Base-by-base conservation (phyloP, 2,888 invertebrate genomes). In the Sericinus montela region DNA sequence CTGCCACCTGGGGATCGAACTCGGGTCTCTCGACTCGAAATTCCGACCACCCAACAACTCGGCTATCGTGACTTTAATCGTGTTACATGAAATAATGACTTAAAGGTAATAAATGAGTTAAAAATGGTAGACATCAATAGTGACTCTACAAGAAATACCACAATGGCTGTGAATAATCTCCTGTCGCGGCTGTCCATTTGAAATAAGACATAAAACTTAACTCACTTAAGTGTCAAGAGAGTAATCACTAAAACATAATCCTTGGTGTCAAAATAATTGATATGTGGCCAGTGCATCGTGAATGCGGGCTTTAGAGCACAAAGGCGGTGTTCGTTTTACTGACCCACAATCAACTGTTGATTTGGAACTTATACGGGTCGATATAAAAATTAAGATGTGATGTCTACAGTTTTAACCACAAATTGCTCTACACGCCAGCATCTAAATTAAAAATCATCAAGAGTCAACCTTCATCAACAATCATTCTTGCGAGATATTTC, bases 211-310 rank as follows among this genome's bases (percentile, higher is more conserved):
- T 80, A 73, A 78, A 78, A 72, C 62, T 75, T 74, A 78, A 79
- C 74, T 67, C 60, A 61, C 61, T 32, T 79, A 80, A 82, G 81
- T 78, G 77, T 67, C 80, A 81, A 81, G 80, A 68, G 80, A 68
- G 69, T 75, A 74, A 77, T 74, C 72, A 78, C 72, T 75, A 74
- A 45, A 50, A 73, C 74, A 67, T 67, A 68, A 67, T 70, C 70
- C 69, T 75, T 59, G 73, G 62, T 80, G 85, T 85, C 81, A 84
- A 68, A 76, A 68, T 79, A 85, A 84, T 81, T 85, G 80, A 83
- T 84, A 80, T 85, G 83, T 83, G 69, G 75, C 75, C 63, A 67
- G 70, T 70, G 71, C 65, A 65, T 72, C 69, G 72, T 65, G 64
- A 64, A 86, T 86, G 87, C 87, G 86, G 87, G 86, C 71, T 65